A percentile compares a stretch with the other conserved stretches of the same genome.
These are phyloP conservation scores for Drosophila monieri DNA, from an alignment of 2,888 invertebrate genomes.

Conservation along the genomic window DNA sequence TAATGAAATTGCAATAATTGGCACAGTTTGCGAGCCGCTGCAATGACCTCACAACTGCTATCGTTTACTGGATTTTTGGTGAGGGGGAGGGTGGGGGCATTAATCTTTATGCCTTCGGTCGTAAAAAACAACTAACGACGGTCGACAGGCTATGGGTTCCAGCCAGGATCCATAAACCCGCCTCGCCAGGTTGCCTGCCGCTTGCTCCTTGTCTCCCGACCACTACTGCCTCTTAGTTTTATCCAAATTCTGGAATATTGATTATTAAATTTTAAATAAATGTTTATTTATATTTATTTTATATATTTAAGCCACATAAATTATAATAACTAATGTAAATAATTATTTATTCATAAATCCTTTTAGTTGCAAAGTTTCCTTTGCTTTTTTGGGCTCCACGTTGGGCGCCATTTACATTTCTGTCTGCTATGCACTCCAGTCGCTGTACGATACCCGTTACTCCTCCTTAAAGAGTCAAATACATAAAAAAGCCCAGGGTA, in stretches of 20 bases:
- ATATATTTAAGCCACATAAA: too few species aligned
- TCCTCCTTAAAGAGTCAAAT: too few species aligned
- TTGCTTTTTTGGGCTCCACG: too few species aligned
- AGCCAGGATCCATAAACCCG: slow-evolving; percentile 50
- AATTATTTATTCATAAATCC: too few species aligned
- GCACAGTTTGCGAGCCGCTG: slow-evolving; percentile 30
- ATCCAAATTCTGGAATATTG: too few species aligned
- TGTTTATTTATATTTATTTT: too few species aligned
- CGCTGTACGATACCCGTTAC: too few species aligned
- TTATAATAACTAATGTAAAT: too few species aligned
- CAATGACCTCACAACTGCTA: slow-evolving; percentile 54
- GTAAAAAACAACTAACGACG: slow-evolving; percentile 67
- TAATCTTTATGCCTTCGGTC: slow-evolving; percentile 60
- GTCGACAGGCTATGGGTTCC: slow-evolving; percentile 4
- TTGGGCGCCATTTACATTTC: too few species aligned
- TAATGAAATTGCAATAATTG: slow-evolving; percentile 45
- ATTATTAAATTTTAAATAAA: too few species aligned
- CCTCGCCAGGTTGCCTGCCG: neutral
- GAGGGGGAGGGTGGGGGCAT: slow-evolving; percentile 37
- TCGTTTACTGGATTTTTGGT: slow-evolving; percentile 38
- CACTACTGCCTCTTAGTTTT: neutral
- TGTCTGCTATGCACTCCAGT: too few species aligned
- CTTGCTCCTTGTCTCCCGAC: neutral
- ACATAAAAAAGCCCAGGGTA: slow-evolving; percentile 18
- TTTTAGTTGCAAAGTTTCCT: too few species aligned